phyloP scores from a whole-genome alignment of 2,888 invertebrate species.

The Chamaedrilus cognettii region DNA sequence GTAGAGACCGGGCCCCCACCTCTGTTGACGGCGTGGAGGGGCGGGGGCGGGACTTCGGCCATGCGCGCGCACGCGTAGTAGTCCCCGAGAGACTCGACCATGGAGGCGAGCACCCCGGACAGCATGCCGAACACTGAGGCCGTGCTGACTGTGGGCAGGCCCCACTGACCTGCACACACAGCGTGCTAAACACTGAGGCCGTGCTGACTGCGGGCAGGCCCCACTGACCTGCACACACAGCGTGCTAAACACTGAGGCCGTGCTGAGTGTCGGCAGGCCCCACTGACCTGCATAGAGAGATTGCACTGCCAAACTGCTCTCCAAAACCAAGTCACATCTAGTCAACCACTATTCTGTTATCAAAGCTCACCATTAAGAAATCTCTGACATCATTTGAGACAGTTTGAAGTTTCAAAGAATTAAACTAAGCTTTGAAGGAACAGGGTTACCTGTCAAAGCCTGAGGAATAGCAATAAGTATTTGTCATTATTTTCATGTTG shows the following conservation, averaged over 20 bases:
- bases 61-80: conserved; percentile 83
- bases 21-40: conserved; percentile 60
- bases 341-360: too few species aligned
- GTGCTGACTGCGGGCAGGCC: conserved; percentile 51
- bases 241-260: conserved; percentile 50
- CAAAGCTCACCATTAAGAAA: too few species aligned
- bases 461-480: too few species aligned
- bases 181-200: conserved; percentile 49
- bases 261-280: conserved; percentile 51
- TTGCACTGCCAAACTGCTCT: conserved; percentile 40
- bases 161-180: conserved; percentile 46
- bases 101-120: conserved; percentile 52
- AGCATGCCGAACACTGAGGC: conserved; percentile 51
- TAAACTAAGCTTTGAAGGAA: too few species aligned
- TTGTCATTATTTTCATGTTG: too few species aligned
- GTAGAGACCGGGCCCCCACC: conserved; percentile 25
- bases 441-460: too few species aligned
- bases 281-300: conserved; percentile 43
- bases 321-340: too few species aligned
- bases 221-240: conserved; percentile 44
- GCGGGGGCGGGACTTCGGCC: conserved; percentile 76
- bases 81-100: conserved; percentile 70
- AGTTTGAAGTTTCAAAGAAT: too few species aligned
- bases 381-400: too few species aligned
- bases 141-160: conserved; percentile 49